Conservation (phyloP, 2,797 vertebrate species). For the Urosaurus nigricauda region DNA sequence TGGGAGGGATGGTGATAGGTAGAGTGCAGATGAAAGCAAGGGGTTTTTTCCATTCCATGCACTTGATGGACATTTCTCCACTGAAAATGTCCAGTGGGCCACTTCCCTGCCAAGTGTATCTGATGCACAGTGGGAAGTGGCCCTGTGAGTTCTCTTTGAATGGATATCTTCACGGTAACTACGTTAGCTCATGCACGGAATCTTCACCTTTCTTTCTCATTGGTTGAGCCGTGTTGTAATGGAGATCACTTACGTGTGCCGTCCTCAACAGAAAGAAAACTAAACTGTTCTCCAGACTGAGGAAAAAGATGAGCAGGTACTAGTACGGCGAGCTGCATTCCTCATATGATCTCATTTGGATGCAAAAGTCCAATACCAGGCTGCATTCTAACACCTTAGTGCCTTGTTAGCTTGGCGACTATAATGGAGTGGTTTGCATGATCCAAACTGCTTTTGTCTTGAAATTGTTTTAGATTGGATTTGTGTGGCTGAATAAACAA, state of each 20-base stretch:
- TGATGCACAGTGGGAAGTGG: neutral
- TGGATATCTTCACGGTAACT: conserved; percentile 7
- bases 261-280: conserved; percentile 86
- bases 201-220: conserved; percentile 61
- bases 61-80: neutral
- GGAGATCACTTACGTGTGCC: conserved; percentile 70
- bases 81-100: neutral
- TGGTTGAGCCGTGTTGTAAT: conserved; percentile 67
- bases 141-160: conserved; percentile 15
- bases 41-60: neutral
- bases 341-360: conserved; percentile 43
- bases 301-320: conserved; percentile 86
- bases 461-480: conserved; percentile 53
- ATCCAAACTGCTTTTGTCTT: conserved; percentile 46
- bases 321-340: conserved; percentile 68
- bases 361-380: conserved; percentile 52
- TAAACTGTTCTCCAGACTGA: conserved; percentile 86
- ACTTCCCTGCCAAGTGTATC: neutral
- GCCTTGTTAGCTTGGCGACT: conserved; percentile 68
- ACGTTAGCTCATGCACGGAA: conserved; percentile 34
- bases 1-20: neutral
- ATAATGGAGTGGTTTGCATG: conserved; percentile 68
- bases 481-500: conserved; percentile 68
- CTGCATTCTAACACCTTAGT: conserved; percentile 73
- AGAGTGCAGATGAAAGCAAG: neutral